Conservation (phyloP, 1,140 invertebrate genomes). For the Bombus fervidus region DNA sequence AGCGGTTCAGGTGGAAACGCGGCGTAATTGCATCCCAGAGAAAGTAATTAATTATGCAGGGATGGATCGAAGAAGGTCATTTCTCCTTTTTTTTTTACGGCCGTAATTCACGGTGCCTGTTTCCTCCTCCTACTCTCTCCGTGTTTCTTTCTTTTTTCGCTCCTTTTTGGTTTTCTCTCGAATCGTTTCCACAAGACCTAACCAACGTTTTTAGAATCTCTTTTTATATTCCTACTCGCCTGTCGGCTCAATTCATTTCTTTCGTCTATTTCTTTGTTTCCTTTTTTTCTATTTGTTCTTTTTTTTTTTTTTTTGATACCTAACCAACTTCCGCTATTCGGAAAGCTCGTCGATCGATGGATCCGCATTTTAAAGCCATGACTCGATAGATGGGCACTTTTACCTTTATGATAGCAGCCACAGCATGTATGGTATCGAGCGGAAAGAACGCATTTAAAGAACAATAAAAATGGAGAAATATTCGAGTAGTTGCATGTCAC, state of each 20-base stretch:
- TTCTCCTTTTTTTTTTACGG: conserved; percentile 27
- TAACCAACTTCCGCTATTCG: conserved; percentile 41
- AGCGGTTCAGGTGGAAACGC: conserved; percentile 53
- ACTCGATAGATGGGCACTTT: conserved; percentile 15
- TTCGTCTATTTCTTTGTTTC: background rate
- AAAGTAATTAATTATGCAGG: conserved; percentile 69
- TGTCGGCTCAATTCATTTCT: background rate
- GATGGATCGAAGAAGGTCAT: conserved; percentile 38
- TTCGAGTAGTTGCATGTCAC: too few species aligned
- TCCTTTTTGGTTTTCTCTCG: background rate
- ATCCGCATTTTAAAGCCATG: conserved; percentile 38
- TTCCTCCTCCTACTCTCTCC: background rate
- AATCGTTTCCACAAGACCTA: conserved; percentile 17
- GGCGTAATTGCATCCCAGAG: conserved; percentile 58
- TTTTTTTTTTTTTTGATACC: conserved; percentile 8
- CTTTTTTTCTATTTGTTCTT: background rate
- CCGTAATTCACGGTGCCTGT: background rate
- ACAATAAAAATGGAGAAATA: background rate
- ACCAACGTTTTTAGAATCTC: conserved; percentile 39
- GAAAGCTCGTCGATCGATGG: conserved; percentile 47
- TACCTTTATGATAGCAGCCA: background rate
- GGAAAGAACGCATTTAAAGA: background rate
- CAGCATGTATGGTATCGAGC: background rate
- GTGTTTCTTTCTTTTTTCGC: conserved; percentile 16
- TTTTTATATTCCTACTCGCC: conserved; percentile 14